These are phyloP conservation scores for Grus americana DNA, from an alignment of 2,113 vertebrate genomes.

Conservation along the genomic window DNA sequence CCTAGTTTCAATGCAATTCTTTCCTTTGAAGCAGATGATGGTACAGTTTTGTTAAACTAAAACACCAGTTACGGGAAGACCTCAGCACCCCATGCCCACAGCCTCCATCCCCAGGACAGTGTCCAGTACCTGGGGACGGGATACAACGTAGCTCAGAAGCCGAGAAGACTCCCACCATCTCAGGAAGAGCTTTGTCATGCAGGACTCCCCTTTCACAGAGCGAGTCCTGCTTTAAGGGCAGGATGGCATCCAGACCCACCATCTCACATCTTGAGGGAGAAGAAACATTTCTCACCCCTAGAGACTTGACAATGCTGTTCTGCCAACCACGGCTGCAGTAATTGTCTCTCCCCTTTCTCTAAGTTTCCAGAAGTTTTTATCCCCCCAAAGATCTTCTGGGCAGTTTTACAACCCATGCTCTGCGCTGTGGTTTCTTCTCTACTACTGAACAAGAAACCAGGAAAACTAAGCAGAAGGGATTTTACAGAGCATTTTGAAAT, in stretches of 20 bases:
- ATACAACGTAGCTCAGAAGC: rapidly evolving
- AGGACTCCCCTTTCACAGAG: not conserved
- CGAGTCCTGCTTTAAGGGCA: not conserved
- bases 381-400: not conserved
- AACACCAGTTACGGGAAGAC: not conserved
- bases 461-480: not conserved
- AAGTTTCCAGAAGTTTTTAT: not conserved
- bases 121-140: rapidly evolving
- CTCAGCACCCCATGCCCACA: not conserved
- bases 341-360: not conserved
- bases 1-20: not conserved
- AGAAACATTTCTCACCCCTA: not conserved
- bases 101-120: rapidly evolving
- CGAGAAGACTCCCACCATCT: not conserved
- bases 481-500: not conserved
- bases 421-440: not conserved
- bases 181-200: not conserved
- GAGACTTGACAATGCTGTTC: not conserved
- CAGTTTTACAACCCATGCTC: not conserved
- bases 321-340: not conserved
- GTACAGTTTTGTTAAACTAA: not conserved
- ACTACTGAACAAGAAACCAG: not conserved
- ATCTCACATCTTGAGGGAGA: not conserved
- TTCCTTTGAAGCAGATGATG: not conserved
- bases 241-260: not conserved